Percentiles rank a stretch among this genome's conserved stretches.
Evolutionary conservation across 2,113 vertebrate genomes (phyloP).

Genomic region (Siniperca chuatsi): DNA sequence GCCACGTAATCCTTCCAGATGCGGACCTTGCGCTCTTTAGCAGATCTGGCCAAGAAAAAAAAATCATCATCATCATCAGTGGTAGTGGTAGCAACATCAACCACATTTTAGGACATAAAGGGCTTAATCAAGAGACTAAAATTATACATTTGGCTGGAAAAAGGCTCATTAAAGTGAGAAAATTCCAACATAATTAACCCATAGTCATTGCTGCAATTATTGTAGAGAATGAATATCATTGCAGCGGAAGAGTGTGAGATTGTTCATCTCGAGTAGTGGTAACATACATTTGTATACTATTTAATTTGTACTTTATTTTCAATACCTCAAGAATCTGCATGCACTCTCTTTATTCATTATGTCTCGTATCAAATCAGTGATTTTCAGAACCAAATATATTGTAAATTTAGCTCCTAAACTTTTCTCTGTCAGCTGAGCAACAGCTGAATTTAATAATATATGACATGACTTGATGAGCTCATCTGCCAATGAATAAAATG

Average conservation of each 20-base stretch:
- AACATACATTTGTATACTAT: not conserved
- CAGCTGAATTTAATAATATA: not conserved
- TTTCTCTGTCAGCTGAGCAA: not conserved
- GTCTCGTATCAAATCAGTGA: not conserved
- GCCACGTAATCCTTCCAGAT: conserved; percentile 99
- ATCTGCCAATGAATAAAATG: not conserved
- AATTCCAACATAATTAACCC: conserved; percentile 7
- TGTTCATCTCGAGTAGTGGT: not conserved
- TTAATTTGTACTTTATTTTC: not conserved
- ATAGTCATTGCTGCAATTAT: conserved; percentile 3
- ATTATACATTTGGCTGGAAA: conserved; percentile 23
- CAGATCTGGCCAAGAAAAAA: conserved; percentile 84
- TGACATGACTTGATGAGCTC: not conserved
- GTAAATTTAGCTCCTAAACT: not conserved
- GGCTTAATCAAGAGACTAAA: conserved; percentile 22
- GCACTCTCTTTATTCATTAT: not conserved
- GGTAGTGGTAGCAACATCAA: not conserved
- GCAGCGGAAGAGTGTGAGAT: not conserved
- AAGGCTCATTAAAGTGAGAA: conserved; percentile 25
- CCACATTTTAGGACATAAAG: conserved; percentile 7
- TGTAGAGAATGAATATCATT: not conserved
- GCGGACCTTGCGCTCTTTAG: conserved; percentile 94
- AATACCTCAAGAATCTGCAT: not conserved
- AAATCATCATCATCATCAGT: conserved; percentile 8
- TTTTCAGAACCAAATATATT: not conserved